phyloP scores from a whole-genome alignment of 2,113 vertebrate species.

The Litocranius walleri region DNA sequence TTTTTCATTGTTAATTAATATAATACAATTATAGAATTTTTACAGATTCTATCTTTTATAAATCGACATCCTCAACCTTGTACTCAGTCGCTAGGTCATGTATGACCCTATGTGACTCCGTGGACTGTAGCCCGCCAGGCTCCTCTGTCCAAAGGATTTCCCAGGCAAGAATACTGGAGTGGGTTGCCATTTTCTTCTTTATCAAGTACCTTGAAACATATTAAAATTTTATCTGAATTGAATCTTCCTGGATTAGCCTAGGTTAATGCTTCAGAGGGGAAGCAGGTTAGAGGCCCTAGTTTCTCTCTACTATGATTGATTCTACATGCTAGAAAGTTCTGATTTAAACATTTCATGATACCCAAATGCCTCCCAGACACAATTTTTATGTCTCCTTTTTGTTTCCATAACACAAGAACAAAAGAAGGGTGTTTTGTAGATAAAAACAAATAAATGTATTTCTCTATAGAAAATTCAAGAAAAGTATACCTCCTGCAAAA shows the following conservation, averaged over 20 bases:
- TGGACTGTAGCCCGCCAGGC: background rate
- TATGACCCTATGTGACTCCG: background rate
- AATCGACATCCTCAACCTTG: background rate
- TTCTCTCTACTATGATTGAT: background rate
- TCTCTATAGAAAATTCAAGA: background rate
- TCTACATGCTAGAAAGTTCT: background rate
- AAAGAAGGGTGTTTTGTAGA: slow-evolving; percentile 10
- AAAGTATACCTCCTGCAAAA: background rate
- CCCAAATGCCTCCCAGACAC: background rate
- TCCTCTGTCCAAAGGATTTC: background rate
- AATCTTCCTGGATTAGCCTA: background rate
- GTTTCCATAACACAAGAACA: background rate
- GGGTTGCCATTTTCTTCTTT: background rate
- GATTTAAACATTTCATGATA: background rate
- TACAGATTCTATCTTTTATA: background rate
- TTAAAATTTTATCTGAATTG: background rate
- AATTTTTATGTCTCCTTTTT: slow-evolving; percentile 19
- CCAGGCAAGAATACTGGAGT: background rate
- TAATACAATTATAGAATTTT: background rate
- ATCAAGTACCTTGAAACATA: background rate
- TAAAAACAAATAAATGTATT: background rate
- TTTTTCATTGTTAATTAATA: background rate
- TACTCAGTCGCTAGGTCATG: background rate
- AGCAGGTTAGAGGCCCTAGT: background rate
- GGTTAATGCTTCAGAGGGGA: background rate